phyloP scores from a whole-genome alignment of 1,140 invertebrate species.

The Pomacea maculata region DNA sequence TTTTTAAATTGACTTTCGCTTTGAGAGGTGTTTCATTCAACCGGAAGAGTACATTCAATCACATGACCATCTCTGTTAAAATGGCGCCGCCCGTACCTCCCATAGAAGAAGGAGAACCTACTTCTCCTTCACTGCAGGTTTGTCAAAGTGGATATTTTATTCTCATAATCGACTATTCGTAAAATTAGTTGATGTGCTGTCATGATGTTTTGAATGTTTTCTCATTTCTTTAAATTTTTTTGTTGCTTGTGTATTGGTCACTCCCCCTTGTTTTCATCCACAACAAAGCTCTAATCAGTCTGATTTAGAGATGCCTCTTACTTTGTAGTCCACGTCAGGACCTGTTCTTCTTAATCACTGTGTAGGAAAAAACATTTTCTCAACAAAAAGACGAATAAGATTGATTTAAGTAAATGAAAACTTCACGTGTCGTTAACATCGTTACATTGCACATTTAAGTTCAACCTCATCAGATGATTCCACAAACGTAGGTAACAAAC shows the following conservation, averaged over 20 bases:
- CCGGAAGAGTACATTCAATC: slow-evolving; percentile 18
- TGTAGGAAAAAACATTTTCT: no score
- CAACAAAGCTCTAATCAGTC: no score
- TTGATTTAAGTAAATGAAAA: not conserved
- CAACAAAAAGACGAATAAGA: no score
- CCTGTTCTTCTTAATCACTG: no score
- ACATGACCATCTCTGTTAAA: slow-evolving; percentile 38
- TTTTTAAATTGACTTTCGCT: no score
- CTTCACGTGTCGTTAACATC: no score
- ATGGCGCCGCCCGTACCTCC: slow-evolving; percentile 45
- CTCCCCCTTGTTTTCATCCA: not conserved
- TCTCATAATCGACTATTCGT: not conserved
- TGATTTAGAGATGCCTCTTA: no score
- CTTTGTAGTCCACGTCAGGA: no score
- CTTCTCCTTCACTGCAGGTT: not conserved
- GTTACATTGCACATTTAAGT: no score
- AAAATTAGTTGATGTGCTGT: not conserved
- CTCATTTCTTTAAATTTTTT: not conserved
- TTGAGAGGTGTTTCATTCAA: not conserved
- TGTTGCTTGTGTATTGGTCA: not conserved
- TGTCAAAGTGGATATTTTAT: not conserved
- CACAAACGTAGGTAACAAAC: no score
- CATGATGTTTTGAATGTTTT: not conserved
- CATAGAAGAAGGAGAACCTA: slow-evolving; percentile 25
- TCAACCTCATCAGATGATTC: no score